Evolutionary conservation across 64 coral and sea anemone genomes (phyloP).

Genomic region (Stichodactyla mertensii): DNA sequence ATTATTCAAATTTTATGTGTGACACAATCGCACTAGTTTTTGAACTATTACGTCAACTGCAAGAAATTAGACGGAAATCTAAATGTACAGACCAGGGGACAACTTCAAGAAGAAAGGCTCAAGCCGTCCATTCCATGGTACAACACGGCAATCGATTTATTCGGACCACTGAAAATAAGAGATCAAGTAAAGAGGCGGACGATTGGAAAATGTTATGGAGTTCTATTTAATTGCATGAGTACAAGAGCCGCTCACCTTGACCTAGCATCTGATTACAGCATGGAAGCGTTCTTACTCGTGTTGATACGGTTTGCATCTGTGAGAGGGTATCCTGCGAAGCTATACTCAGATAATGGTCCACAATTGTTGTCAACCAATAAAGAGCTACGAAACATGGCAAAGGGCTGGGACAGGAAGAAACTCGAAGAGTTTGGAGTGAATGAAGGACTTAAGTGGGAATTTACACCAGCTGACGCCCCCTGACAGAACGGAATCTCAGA

Average conservation of each 20-base stretch:
- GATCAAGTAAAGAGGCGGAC: constrained; percentile 24
- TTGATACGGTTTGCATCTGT: constrained; percentile 13
- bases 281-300: background rate
- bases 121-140: background rate
- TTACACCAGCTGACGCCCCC: too few species aligned
- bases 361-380: constrained; percentile 35
- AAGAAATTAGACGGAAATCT: constrained; percentile 26
- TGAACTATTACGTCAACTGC: too few species aligned
- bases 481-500: too few species aligned
- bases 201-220: constrained; percentile 21
- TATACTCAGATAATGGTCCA: constrained; percentile 28
- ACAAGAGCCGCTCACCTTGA: constrained; percentile 26
- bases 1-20: too few species aligned
- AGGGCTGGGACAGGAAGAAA: background rate
- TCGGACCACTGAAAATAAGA: background rate
- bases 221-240: constrained; percentile 1
- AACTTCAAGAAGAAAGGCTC: constrained; percentile 15
- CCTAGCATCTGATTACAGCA: background rate
- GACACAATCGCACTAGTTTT: too few species aligned
- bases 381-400: background rate
- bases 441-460: too few species aligned
- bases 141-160: background rate
- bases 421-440: too few species aligned
- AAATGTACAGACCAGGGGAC: background rate
- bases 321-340: constrained; percentile 26